Percentiles rank a stretch among this genome's conserved stretches.
phyloP scores from a whole-genome alignment of 2,113 vertebrate species.

The Gymnobelideus leadbeateri region DNA sequence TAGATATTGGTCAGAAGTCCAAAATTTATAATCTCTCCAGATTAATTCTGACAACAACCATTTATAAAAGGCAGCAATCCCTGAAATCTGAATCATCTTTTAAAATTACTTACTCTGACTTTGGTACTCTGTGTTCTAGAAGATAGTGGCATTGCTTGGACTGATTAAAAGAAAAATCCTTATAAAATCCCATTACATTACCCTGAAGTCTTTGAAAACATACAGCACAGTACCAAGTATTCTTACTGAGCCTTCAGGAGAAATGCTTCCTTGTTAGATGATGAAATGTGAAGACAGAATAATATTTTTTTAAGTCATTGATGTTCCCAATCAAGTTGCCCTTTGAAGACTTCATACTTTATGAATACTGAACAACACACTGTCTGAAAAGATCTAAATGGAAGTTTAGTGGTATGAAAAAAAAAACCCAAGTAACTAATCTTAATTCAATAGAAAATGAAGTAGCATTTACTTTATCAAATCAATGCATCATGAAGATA shows the following conservation, averaged over 20 bases:
- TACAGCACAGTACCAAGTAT: neutral
- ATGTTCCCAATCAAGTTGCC: no score
- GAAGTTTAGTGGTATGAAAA: neutral
- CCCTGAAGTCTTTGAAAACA: neutral
- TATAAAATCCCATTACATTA: neutral
- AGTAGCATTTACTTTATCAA: neutral
- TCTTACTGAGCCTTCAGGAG: neutral
- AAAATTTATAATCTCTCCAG: neutral
- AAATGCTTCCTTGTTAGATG: neutral
- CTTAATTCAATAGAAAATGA: neutral
- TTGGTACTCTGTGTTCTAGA: neutral
- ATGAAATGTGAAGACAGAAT: neutral
- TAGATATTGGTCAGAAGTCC: neutral
- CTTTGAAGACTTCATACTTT: neutral
- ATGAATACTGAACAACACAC: neutral
- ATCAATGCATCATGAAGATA: neutral
- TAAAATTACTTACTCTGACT: slow-evolving; percentile 13
- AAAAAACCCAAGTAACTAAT: neutral
- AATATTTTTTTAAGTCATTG: neutral
- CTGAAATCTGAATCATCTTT: neutral
- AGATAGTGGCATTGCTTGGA: neutral
- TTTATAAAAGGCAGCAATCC: slow-evolving; percentile 18
- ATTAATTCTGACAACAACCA: neutral
- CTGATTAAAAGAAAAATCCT: neutral
- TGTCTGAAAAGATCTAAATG: neutral